These are phyloP conservation scores for Desoria tigrina DNA, from an alignment of 2,888 invertebrate genomes.

Conservation along the genomic window DNA sequence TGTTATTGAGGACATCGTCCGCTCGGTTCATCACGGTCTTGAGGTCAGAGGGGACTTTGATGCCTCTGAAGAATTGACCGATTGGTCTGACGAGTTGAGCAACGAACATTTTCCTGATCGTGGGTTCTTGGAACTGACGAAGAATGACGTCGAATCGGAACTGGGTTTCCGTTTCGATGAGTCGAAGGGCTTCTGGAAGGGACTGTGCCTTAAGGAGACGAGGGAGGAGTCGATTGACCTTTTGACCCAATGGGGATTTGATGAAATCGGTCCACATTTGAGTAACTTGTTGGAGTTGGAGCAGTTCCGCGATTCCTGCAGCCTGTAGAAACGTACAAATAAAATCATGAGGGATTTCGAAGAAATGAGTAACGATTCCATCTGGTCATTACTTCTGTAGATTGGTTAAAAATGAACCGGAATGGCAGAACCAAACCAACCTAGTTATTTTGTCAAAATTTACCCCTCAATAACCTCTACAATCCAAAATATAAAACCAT, in stretches of 20 bases:
- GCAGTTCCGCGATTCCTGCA: conserved; percentile 42
- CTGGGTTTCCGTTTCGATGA: conserved; percentile 50
- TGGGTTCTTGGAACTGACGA: conserved; percentile 45
- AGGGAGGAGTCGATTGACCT: conserved; percentile 49
- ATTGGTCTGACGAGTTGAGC: conserved; percentile 48
- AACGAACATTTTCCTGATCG: conserved; percentile 43
- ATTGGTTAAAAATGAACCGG: no score
- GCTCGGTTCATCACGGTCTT: conserved; percentile 45
- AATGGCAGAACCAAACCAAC: no score
- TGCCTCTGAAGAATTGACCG: conserved; percentile 44
- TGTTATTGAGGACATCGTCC: conserved; percentile 47
- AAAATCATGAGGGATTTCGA: no score
- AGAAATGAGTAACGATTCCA: no score
- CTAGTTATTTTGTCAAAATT: no score
- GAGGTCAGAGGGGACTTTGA: conserved; percentile 45
- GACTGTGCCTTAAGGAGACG: conserved; percentile 46
- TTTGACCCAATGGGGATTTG: conserved; percentile 47
- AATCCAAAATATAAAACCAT: neutral
- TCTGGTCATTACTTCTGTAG: no score
- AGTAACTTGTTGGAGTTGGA: conserved; percentile 46
- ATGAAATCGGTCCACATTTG: conserved; percentile 44
- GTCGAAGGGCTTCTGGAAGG: conserved; percentile 49
- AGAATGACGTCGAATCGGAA: conserved; percentile 50
- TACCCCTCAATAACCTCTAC: no score
- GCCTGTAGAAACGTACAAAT: no score